phyloP scores from a whole-genome alignment of 1,140 invertebrate species.

The Steinernema feltiae region DNA sequence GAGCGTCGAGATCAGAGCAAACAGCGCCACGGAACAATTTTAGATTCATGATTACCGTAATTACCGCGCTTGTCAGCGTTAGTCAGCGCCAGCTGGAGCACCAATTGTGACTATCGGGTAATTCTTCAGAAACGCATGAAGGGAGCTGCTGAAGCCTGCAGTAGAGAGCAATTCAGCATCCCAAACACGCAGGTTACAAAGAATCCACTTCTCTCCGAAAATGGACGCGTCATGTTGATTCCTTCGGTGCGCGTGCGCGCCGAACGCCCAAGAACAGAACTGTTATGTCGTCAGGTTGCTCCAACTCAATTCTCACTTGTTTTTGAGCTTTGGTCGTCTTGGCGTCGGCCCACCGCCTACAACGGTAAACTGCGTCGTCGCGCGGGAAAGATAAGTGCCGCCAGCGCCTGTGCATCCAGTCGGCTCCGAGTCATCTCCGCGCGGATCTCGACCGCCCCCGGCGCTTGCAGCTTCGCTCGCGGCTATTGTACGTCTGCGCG shows the following conservation, averaged over 20 bases:
- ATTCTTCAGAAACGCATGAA: no score
- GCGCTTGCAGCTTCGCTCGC: background rate
- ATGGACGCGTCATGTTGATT: no score
- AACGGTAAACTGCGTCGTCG: slow-evolving; percentile 8
- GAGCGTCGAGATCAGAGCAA: slow-evolving; percentile 7
- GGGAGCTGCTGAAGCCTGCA: no score
- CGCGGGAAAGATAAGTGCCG: slow-evolving; percentile 7
- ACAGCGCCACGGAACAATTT: background rate
- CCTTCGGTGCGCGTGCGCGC: no score
- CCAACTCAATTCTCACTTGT: background rate
- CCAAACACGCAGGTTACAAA: no score
- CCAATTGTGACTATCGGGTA: no score
- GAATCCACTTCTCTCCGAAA: no score
- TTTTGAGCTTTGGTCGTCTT: background rate
- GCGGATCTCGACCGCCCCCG: background rate
- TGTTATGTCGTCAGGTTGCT: background rate
- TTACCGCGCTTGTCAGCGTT: no score
- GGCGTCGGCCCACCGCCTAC: background rate
- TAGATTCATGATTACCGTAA: background rate
- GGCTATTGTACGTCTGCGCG: background rate
- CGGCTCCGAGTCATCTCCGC: background rate
- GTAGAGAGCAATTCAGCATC: no score
- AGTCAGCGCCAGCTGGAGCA: no score
- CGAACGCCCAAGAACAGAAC: no score
- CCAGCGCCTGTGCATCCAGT: background rate